Evolutionary conservation across 2,113 vertebrate genomes (phyloP).

Genomic region (Monopterus albus): DNA sequence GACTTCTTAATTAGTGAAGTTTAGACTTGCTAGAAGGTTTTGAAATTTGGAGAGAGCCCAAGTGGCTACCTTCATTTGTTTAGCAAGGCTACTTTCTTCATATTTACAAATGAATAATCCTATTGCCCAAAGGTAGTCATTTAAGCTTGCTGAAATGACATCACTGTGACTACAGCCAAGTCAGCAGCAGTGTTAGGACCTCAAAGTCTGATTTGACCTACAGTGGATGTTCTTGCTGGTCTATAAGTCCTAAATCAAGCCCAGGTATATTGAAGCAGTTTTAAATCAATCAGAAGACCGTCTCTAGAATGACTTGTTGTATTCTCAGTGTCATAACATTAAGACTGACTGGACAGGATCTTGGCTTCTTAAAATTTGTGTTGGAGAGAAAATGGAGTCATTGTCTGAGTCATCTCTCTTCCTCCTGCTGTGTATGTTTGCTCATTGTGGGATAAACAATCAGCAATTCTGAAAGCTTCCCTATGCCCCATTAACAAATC

Average conservation of each 20-base stretch:
- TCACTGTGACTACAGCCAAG: not conserved
- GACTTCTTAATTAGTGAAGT: too few species aligned
- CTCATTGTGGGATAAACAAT: conserved; percentile 64
- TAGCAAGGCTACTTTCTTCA: not conserved
- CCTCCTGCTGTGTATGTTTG: conserved; percentile 47
- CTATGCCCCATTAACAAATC: conserved; percentile 74
- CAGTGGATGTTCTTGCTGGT: not conserved
- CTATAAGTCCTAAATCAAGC: conserved; percentile 3
- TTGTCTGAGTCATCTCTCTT: conserved; percentile 18
- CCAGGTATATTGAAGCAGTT: conserved; percentile 9
- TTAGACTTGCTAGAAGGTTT: too few species aligned
- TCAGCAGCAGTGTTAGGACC: not conserved
- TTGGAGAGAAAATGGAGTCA: conserved; percentile 14
- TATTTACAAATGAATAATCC: not conserved
- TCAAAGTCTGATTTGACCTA: conserved; percentile 8
- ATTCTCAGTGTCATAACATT: too few species aligned
- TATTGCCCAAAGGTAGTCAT: not conserved
- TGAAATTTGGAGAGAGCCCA: too few species aligned
- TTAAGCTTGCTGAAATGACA: not conserved
- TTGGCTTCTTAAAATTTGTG: conserved; percentile 17
- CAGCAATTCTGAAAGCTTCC: conserved; percentile 70
- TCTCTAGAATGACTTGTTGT: conserved; percentile 11
- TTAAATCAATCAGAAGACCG: conserved; percentile 2
- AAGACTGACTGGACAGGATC: conserved; percentile 8
- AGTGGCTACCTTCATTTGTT: too few species aligned